These are phyloP conservation scores for Polyommatus iphigenia DNA, from an alignment of 2,888 invertebrate genomes.

Conservation along the genomic window DNA sequence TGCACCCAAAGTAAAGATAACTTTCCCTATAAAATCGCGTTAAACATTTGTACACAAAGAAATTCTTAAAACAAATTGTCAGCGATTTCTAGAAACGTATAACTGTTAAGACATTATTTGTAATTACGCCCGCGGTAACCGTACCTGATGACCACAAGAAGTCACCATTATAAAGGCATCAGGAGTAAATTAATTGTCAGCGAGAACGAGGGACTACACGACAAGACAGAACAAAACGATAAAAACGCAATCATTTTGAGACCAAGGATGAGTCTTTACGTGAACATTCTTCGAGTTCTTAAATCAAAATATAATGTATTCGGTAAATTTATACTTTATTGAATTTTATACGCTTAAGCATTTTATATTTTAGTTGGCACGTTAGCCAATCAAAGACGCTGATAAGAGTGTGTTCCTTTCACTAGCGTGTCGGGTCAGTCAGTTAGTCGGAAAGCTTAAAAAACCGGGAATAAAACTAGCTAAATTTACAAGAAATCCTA, in stretches of 20 bases:
- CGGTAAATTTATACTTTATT: too few species aligned
- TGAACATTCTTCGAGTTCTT: background rate
- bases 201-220: background rate
- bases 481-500: too few species aligned
- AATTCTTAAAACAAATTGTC: background rate
- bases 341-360: too few species aligned
- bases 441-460: too few species aligned
- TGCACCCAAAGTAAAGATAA: too few species aligned
- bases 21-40: background rate
- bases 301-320: too few species aligned
- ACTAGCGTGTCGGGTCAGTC: too few species aligned
- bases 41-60: background rate
- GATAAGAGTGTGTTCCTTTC: too few species aligned
- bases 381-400: too few species aligned
- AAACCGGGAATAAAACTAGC: too few species aligned
- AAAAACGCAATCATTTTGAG: background rate
- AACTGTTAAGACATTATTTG: conserved; percentile 2
- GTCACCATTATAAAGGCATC: conserved; percentile 18
- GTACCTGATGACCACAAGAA: conserved; percentile 17
- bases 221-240: background rate
- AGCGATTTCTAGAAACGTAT: background rate
- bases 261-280: background rate
- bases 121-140: conserved; percentile 1
- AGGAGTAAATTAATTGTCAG: conserved; percentile 17
- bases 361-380: too few species aligned